These are phyloP conservation scores for Dryoscopus gambensis DNA, from an alignment of 2,113 vertebrate species.

Conservation along the genomic window DNA sequence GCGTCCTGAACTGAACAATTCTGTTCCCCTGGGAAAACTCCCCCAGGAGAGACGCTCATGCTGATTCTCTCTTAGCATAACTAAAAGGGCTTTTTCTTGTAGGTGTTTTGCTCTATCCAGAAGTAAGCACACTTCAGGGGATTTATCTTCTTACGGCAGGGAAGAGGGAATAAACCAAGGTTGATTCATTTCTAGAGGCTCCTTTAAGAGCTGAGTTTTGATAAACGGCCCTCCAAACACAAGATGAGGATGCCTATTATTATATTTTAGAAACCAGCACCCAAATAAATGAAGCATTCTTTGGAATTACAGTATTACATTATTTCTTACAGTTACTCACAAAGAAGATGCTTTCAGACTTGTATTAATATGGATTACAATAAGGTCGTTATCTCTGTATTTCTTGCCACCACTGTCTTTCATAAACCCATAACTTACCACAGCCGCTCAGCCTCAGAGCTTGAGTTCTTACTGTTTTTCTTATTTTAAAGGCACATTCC, in stretches of 20 bases:
- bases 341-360: background rate
- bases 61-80: background rate
- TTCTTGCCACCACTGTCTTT: background rate
- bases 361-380: background rate
- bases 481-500: slow-evolving; percentile 85
- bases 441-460: background rate
- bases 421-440: background rate
- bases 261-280: background rate
- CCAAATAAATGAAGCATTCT: background rate
- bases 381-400: background rate
- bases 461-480: background rate
- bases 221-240: background rate
- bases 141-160: background rate
- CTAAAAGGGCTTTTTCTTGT: background rate
- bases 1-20: background rate
- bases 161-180: background rate
- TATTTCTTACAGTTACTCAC: background rate
- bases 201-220: background rate
- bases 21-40: background rate
- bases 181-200: background rate
- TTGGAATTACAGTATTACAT: background rate
- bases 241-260: background rate
- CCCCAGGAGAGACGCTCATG: background rate
- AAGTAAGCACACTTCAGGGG: background rate
- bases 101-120: background rate